Evolutionary conservation across 1,140 invertebrate genomes (phyloP).

Genomic region (Bombus impatiens): DNA sequence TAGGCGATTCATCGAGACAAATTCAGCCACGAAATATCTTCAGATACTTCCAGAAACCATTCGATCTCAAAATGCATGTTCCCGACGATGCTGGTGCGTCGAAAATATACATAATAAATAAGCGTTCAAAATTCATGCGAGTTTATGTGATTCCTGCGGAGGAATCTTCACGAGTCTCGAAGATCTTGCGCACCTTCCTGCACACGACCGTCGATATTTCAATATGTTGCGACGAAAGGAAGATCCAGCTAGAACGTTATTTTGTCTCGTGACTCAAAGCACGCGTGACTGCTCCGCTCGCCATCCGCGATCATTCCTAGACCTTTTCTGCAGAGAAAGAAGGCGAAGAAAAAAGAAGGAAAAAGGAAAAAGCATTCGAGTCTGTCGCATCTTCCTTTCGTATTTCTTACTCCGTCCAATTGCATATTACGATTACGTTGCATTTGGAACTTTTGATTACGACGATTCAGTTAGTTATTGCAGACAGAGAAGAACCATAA

Average conservation of each 20-base stretch:
- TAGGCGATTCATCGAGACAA: not conserved
- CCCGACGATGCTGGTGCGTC: not conserved
- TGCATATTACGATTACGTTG: not conserved
- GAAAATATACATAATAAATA: constrained; percentile 23
- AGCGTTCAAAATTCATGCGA: constrained; percentile 20
- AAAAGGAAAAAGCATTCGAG: not conserved
- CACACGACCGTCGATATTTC: not conserved
- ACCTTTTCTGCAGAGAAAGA: not conserved
- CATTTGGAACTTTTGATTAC: not conserved
- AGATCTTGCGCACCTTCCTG: not conserved
- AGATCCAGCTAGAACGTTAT: constrained; percentile 15
- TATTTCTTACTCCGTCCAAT: not conserved
- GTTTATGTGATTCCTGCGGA: not conserved
- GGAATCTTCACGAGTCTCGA: not conserved
- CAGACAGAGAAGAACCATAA: too few relatives aligned
- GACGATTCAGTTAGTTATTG: too few relatives aligned
- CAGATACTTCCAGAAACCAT: not conserved
- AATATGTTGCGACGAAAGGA: not conserved
- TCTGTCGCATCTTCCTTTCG: not conserved
- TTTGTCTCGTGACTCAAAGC: not conserved
- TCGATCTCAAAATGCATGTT: too few relatives aligned
- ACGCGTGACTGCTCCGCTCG: not conserved
- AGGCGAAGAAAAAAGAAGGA: not conserved
- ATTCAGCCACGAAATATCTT: not conserved
- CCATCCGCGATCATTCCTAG: not conserved